Percentiles rank a stretch among this genome's conserved stretches.
Conservation (phyloP, 2,888 invertebrate genomes). For the Synanthedon vespiformis region DNA sequence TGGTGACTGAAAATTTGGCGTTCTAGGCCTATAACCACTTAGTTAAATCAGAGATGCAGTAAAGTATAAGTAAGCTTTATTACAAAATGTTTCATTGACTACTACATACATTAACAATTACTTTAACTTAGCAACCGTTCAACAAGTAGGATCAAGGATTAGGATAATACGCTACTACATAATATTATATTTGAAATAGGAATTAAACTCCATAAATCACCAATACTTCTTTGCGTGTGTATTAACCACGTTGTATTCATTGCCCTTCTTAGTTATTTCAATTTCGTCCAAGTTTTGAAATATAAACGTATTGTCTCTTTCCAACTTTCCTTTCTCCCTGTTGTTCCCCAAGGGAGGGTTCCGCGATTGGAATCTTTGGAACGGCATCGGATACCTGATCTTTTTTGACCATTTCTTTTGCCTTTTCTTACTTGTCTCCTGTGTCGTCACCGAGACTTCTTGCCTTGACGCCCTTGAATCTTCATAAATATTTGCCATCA, state of each 20-base stretch:
- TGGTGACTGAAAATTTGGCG: no score
- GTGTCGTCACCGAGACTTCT: conserved; percentile 17
- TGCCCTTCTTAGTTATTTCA: conserved; percentile 31
- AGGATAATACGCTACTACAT: no score
- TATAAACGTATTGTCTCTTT: conserved; percentile 29
- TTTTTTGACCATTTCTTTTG: conserved; percentile 21
- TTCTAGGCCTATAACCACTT: no score
- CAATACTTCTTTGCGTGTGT: conserved; percentile 42
- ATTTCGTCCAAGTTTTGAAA: conserved; percentile 48
- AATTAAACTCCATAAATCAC: conserved; percentile 12
- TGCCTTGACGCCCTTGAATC: conserved; percentile 4
- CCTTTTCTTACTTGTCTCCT: conserved; percentile 26
- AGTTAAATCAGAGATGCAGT: no score
- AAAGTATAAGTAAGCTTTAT: no score
- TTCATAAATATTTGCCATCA: conserved; percentile 21
- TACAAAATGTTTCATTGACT: no score
- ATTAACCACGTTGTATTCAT: conserved; percentile 30
- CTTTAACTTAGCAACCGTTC: no score
- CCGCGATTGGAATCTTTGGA: conserved; percentile 29
- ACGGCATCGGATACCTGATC: conserved; percentile 39
- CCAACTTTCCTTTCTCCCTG: conserved; percentile 22
- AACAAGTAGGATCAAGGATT: no score
- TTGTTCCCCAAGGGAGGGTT: conserved; percentile 5
- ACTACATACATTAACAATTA: no score
- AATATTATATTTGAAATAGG: neutral